Percentiles rank a stretch among this genome's conserved stretches.
These are phyloP conservation scores for Drosophila miranda DNA, from an alignment of 1,140 invertebrate species.

Conservation along the genomic window DNA sequence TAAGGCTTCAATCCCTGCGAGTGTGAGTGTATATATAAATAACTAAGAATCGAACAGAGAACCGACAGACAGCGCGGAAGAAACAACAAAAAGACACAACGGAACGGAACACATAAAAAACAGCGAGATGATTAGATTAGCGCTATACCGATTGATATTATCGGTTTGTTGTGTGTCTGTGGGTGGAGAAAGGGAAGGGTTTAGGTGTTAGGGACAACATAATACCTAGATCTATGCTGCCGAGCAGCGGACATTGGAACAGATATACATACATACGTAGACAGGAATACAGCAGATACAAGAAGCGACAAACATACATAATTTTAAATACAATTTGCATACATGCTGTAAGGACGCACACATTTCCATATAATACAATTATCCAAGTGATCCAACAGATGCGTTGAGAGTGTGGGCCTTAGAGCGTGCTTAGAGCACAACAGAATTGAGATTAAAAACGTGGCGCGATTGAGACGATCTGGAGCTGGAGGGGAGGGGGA, in stretches of 20 bases:
- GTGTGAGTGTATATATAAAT: slow-evolving; percentile 27
- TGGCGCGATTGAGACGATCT: slow-evolving; percentile 10
- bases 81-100: background rate
- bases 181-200: background rate
- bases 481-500: slow-evolving; percentile 7
- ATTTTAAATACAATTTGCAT: slow-evolving; percentile 16
- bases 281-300: slow-evolving; percentile 24
- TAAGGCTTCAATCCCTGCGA: slow-evolving; percentile 24
- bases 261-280: slow-evolving; percentile 30
- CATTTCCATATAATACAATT: slow-evolving; percentile 52
- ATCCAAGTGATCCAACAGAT: slow-evolving; percentile 42
- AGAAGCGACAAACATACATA: background rate
- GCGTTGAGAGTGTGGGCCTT: slow-evolving; percentile 17
- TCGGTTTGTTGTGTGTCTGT: slow-evolving; percentile 6
- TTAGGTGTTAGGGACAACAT: slow-evolving; percentile 15
- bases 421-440: slow-evolving; percentile 46
- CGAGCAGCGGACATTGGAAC: slow-evolving; percentile 21
- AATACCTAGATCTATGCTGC: slow-evolving; percentile 41
- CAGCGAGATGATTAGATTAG: slow-evolving; percentile 52
- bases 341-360: slow-evolving; percentile 53
- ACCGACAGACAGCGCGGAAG: slow-evolving; percentile 21
- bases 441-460: slow-evolving; percentile 50
- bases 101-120: slow-evolving; percentile 43
- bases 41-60: slow-evolving; percentile 50
- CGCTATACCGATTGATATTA: slow-evolving; percentile 36